A percentile compares a stretch with the other conserved stretches of the same genome.
phyloP scores from a whole-genome alignment of 2,888 invertebrate genomes.

The Noctua fimbriata region DNA sequence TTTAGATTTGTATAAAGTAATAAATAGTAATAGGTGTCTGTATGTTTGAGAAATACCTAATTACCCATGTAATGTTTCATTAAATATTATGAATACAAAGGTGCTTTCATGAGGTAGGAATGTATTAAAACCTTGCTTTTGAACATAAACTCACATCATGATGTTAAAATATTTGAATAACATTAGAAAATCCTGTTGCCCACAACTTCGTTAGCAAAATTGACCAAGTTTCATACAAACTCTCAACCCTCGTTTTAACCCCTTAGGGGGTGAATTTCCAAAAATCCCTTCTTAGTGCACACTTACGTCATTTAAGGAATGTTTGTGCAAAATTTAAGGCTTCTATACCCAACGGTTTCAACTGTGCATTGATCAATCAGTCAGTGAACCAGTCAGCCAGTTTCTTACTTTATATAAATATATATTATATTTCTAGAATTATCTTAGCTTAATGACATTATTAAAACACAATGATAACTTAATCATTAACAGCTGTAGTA shows the following conservation, averaged over 20 bases:
- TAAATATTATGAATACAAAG: neutral
- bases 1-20: neutral
- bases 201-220: too few species aligned
- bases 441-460: neutral
- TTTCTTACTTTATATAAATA: too few species aligned
- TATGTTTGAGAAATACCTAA: neutral
- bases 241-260: too few species aligned
- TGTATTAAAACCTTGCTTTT: neutral
- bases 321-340: too few species aligned
- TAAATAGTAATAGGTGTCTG: neutral
- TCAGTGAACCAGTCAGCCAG: too few species aligned
- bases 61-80: neutral
- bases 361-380: too few species aligned
- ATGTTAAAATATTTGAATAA: neutral
- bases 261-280: too few species aligned
- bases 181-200: slow-evolving; percentile 6
- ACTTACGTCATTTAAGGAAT: too few species aligned
- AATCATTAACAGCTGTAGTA: slow-evolving; percentile 16
- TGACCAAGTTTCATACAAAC: too few species aligned
- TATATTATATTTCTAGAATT: neutral
- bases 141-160: neutral
- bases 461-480: neutral
- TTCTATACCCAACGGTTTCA: too few species aligned
- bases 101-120: neutral
- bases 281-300: too few species aligned